These are phyloP conservation scores for Rhyacichthys aspro DNA, from an alignment of 2,797 vertebrate species.

Conservation along the genomic window DNA sequence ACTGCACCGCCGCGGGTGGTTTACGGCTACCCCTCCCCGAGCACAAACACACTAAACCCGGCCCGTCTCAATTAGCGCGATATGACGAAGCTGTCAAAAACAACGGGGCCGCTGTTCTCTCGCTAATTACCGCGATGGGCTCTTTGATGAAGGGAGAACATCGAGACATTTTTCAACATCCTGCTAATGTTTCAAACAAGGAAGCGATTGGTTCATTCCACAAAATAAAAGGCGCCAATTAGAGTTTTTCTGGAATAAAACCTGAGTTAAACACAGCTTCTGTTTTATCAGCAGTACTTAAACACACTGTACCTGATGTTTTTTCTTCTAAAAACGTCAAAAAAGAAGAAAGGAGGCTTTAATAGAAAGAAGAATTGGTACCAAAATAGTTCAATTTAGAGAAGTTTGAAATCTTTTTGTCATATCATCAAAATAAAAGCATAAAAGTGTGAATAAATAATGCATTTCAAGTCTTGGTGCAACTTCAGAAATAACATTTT, in stretches of 20 bases:
- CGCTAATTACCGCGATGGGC: constrained; percentile 49
- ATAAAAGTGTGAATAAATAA: too few relatives aligned
- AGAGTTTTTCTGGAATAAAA: constrained; percentile 2
- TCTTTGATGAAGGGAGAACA: constrained; percentile 31
- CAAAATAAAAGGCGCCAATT: constrained; percentile 36
- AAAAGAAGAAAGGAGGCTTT: too few relatives aligned
- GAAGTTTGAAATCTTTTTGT: too few relatives aligned
- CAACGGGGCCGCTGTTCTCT: constrained; percentile 44
- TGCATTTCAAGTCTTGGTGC: too few relatives aligned
- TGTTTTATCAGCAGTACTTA: too few relatives aligned
- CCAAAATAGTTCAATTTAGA: too few relatives aligned
- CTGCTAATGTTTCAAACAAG: constrained; percentile 13
- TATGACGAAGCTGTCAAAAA: constrained; percentile 46
- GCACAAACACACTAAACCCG: constrained; percentile 3
- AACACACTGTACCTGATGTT: too few relatives aligned
- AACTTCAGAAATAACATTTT: too few relatives aligned
- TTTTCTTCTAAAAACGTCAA: too few relatives aligned
- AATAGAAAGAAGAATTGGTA: too few relatives aligned
- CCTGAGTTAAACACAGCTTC: too few relatives aligned
- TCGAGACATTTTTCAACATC: constrained; percentile 20
- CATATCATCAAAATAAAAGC: too few relatives aligned
- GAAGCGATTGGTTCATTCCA: constrained; percentile 8
- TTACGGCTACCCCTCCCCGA: constrained; percentile 24
- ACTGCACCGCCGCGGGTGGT: constrained; percentile 47
- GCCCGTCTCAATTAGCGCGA: constrained; percentile 55